phyloP scores from a whole-genome alignment of 1,140 invertebrate genomes.

The Argopecten irradians region DNA sequence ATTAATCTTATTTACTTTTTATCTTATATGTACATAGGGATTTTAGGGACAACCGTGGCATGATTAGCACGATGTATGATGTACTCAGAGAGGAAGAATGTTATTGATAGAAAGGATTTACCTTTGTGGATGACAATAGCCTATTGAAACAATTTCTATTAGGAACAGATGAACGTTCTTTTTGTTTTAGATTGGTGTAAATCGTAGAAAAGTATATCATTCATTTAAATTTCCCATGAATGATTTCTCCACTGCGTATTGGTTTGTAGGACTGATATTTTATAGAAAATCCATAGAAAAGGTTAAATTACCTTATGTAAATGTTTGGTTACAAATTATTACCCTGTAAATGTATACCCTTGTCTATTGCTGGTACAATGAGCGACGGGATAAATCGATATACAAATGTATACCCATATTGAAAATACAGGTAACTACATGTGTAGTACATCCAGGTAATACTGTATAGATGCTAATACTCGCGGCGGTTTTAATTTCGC shows the following conservation, averaged over 20 bases:
- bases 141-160: background rate
- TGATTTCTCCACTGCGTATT: background rate
- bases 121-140: background rate
- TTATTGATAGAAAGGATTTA: background rate
- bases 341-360: background rate
- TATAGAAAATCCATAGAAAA: background rate
- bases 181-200: background rate
- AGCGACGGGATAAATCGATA: background rate
- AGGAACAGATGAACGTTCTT: background rate
- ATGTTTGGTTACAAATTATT: background rate
- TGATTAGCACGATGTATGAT: background rate
- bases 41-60: background rate
- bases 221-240: background rate
- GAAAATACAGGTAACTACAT: no score
- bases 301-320: background rate
- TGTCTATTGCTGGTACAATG: background rate
- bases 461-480: no score
- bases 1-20: conserved; percentile 13
- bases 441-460: no score
- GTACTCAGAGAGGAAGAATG: background rate
- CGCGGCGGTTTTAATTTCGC: no score
- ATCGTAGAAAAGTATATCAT: background rate
- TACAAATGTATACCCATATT: no score
- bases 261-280: background rate
- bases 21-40: conserved; percentile 8